Evolutionary conservation across 1,140 invertebrate species (phyloP).

Genomic region (Meloidogyne exigua): DNA sequence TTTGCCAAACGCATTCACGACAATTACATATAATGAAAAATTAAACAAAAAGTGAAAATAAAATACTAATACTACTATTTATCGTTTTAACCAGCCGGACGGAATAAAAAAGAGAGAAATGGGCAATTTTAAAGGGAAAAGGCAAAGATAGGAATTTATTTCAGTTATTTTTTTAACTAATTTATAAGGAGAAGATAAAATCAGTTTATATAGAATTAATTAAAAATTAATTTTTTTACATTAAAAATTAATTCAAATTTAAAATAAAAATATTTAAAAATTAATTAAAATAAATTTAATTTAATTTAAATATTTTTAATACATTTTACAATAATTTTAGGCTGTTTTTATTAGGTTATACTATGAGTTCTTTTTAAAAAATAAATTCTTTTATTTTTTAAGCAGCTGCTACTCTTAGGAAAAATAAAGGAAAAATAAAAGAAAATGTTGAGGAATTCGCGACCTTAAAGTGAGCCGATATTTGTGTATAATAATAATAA

Average conservation of each 20-base stretch:
- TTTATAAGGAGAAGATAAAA: background rate
- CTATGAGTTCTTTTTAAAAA: constrained; percentile 1
- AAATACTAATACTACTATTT: background rate
- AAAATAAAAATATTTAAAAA: no score
- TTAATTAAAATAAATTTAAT: no score
- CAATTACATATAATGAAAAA: background rate
- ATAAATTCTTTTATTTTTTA: background rate
- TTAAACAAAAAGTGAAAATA: background rate
- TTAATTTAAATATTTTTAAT: no score
- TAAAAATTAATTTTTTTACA: background rate
- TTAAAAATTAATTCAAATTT: no score
- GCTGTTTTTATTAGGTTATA: background rate
- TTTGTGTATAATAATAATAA: background rate
- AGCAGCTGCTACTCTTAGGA: background rate
- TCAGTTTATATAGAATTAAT: background rate
- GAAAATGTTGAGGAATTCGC: background rate
- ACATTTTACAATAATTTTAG: no score
- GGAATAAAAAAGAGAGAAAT: background rate
- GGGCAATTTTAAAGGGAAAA: background rate
- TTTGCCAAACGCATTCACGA: background rate
- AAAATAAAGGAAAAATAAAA: background rate
- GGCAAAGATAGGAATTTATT: background rate
- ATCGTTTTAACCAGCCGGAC: background rate
- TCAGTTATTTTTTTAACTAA: background rate
- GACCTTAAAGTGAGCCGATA: background rate